Percentiles rank a stretch among this genome's conserved stretches.
phyloP scores from a whole-genome alignment of 1,140 invertebrate genomes.

The Drosophila virilis region DNA sequence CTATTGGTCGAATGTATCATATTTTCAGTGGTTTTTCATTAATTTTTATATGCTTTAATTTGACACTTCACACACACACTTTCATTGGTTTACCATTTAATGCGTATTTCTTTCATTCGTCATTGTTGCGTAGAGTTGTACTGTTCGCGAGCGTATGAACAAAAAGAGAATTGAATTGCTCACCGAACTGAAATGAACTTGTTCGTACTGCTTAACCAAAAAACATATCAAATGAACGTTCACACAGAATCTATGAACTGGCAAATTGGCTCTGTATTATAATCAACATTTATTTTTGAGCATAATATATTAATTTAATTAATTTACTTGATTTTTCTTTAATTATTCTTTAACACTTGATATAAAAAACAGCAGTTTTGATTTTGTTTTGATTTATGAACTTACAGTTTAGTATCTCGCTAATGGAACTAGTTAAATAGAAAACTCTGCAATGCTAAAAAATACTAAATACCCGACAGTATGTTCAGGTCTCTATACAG shows the following conservation, averaged over 20 bases:
- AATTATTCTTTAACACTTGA: too few relatives aligned
- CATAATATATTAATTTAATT: too few relatives aligned
- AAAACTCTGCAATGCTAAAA: constrained; percentile 17
- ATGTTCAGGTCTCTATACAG: not conserved
- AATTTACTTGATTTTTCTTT: not conserved
- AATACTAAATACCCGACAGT: constrained; percentile 7
- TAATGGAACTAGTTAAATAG: too few relatives aligned
- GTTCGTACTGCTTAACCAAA: not conserved
- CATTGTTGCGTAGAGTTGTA: constrained; percentile 54
- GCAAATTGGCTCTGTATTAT: not conserved
- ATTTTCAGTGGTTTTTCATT: constrained; percentile 45
- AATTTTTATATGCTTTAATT: constrained; percentile 25
- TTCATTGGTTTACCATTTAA: constrained; percentile 38
- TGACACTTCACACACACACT: constrained; percentile 29
- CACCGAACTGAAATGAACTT: constrained; percentile 5
- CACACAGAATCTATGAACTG: not conserved
- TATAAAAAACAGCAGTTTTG: too few relatives aligned
- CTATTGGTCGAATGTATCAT: constrained; percentile 51
- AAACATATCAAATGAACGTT: constrained; percentile 4
- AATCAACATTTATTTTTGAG: too few relatives aligned
- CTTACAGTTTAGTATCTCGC: not conserved
- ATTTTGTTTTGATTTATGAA: not conserved
- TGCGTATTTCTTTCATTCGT: constrained; percentile 44
- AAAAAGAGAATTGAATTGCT: constrained; percentile 1
- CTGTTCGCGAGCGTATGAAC: constrained; percentile 23